Evolutionary conservation across 2,113 vertebrate genomes (phyloP).

Genomic region (Varanus salvator): DNA sequence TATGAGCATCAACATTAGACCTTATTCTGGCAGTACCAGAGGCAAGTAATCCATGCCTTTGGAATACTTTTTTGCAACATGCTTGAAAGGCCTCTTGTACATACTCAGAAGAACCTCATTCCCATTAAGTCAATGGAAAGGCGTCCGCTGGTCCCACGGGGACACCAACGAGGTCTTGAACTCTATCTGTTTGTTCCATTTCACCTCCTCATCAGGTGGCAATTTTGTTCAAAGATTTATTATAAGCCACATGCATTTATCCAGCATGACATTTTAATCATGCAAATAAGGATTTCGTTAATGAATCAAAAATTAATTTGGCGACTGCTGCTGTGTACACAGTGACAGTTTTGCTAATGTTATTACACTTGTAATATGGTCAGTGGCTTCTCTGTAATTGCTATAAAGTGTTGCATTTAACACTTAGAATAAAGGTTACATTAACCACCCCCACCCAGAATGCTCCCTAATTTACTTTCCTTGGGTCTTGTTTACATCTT

Average conservation of each 20-base stretch:
- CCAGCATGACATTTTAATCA: slow-evolving; percentile 43
- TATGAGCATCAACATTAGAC: neutral
- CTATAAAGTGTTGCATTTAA: slow-evolving; percentile 40
- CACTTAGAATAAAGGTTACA: slow-evolving; percentile 58
- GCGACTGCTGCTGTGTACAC: slow-evolving; percentile 20
- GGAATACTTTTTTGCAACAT: neutral
- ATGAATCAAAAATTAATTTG: slow-evolving; percentile 46
- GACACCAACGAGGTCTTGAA: slow-evolving; percentile 23
- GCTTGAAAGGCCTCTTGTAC: neutral
- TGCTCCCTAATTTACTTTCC: slow-evolving; percentile 36
- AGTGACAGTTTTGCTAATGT: slow-evolving; percentile 44
- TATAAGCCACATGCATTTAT: slow-evolving; percentile 44
- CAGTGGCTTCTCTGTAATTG: slow-evolving; percentile 37
- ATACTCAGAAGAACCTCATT: slow-evolving; percentile 10
- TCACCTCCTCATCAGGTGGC: slow-evolving; percentile 34
- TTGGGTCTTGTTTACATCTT: slow-evolving; percentile 30
- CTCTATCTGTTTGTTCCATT: slow-evolving; percentile 42
- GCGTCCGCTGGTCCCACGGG: neutral
- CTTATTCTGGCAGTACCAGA: neutral
- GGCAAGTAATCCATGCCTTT: neutral
- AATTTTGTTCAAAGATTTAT: slow-evolving; percentile 34
- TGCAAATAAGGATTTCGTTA: slow-evolving; percentile 38
- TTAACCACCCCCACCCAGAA: neutral
- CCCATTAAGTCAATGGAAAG: slow-evolving; percentile 5
- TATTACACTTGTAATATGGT: slow-evolving; percentile 64